These are phyloP conservation scores for Ammodytes dubius DNA, from an alignment of 2,113 vertebrate genomes.

Conservation along the genomic window DNA sequence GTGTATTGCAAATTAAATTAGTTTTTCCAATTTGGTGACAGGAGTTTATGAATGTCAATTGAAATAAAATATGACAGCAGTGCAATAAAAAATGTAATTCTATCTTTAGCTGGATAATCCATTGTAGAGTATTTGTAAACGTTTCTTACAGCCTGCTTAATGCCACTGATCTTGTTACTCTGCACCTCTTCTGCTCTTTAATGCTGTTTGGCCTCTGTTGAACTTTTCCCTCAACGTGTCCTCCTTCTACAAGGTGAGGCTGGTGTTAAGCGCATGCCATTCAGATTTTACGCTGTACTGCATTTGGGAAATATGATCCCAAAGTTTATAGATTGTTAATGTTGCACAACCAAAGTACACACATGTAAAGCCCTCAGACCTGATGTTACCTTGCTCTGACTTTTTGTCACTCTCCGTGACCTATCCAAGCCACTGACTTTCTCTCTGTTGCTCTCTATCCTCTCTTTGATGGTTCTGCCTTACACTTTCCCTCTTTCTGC, in stretches of 20 bases:
- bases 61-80: constrained; percentile 5
- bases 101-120: constrained; percentile 12
- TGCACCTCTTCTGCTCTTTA: constrained; percentile 20
- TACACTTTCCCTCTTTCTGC: constrained; percentile 15
- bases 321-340: constrained; percentile 50
- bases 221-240: constrained; percentile 31
- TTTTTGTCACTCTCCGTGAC: constrained; percentile 4
- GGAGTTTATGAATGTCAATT: neutral
- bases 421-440: neutral
- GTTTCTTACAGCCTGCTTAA: constrained; percentile 23
- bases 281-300: constrained; percentile 55
- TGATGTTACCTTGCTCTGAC: constrained; percentile 32
- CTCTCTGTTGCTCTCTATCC: constrained; percentile 6
- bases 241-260: constrained; percentile 8
- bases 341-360: constrained; percentile 34
- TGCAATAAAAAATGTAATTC: neutral
- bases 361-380: constrained; percentile 15
- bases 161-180: constrained; percentile 4
- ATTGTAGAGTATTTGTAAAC: constrained; percentile 11
- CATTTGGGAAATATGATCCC: constrained; percentile 49
- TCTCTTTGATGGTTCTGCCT: constrained; percentile 28
- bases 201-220: constrained; percentile 23
- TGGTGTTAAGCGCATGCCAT: constrained; percentile 34
- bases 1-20: neutral
- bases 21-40: neutral